Evolutionary conservation across 1,140 invertebrate species (phyloP).

Genomic region (Ctenoplectra terminalis): DNA sequence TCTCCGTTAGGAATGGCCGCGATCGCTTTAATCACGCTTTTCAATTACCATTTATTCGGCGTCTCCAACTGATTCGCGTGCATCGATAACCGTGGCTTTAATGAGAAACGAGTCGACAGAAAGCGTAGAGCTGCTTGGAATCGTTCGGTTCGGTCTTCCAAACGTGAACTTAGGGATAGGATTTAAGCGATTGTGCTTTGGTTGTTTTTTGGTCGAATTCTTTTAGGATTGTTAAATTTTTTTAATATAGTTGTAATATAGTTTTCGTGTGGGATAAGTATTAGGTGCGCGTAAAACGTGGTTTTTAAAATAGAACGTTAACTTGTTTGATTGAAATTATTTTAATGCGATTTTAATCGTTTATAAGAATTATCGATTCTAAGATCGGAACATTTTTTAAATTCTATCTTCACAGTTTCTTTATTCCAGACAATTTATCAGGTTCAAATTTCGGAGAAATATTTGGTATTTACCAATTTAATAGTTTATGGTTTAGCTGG

Average conservation of each 20-base stretch:
- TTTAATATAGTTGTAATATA: background rate
- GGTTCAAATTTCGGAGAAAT: too few relatives aligned
- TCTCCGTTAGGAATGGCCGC: constrained; percentile 52
- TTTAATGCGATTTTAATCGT: too few relatives aligned
- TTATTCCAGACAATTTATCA: too few relatives aligned
- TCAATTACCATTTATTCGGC: constrained; percentile 45
- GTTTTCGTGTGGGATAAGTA: too few relatives aligned
- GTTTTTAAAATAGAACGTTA: too few relatives aligned
- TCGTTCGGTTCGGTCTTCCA: background rate
- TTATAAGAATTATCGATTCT: too few relatives aligned
- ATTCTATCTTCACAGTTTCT: too few relatives aligned
- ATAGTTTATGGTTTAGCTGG: too few relatives aligned
- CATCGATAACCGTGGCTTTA: constrained; percentile 7
- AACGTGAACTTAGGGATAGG: background rate
- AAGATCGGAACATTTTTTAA: too few relatives aligned
- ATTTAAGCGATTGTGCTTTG: background rate
- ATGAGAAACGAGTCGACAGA: background rate
- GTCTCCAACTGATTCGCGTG: constrained; percentile 23
- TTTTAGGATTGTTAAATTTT: background rate
- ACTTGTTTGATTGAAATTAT: too few relatives aligned
- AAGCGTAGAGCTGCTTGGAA: background rate
- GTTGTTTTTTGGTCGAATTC: background rate
- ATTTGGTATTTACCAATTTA: too few relatives aligned
- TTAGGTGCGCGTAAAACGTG: too few relatives aligned
- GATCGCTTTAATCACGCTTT: constrained; percentile 55